Percentiles rank a stretch among this genome's conserved stretches.
Conservation (phyloP, 2,797 vertebrate genomes). For the Hozukius guyotensis region DNA sequence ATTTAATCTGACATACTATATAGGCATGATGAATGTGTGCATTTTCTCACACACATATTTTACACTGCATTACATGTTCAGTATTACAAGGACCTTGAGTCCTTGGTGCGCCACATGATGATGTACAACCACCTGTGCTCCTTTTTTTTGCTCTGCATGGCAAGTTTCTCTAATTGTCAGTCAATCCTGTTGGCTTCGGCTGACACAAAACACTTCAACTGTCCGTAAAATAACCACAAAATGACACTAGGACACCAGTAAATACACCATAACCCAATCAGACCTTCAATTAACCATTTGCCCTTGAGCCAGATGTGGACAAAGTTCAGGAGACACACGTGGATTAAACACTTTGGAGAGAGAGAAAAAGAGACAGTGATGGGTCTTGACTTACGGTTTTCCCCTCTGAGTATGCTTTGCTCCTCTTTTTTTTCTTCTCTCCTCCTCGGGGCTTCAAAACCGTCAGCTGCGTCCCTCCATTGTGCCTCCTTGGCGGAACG, state of each 20-base stretch:
- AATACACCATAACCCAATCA: slow-evolving; percentile 18
- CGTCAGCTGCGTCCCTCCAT: slow-evolving; percentile 85
- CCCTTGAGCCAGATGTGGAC: slow-evolving; percentile 68
- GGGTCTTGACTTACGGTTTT: slow-evolving; percentile 71
- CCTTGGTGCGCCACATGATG: slow-evolving; percentile 27
- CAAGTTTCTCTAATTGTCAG: slow-evolving; percentile 37
- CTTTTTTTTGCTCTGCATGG: slow-evolving; percentile 17
- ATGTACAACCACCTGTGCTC: slow-evolving; percentile 57
- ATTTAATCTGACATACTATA: not conserved
- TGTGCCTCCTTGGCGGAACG: slow-evolving; percentile 63
- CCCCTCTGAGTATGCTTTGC: slow-evolving; percentile 45
- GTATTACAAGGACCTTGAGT: slow-evolving; percentile 45
- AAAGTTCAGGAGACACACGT: slow-evolving; percentile 54
- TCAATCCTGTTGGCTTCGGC: not conserved
- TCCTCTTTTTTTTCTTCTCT: slow-evolving; percentile 51
- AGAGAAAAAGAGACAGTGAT: slow-evolving; percentile 16
- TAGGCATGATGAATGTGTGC: not conserved
- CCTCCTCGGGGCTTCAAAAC: slow-evolving; percentile 65
- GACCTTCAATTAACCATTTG: slow-evolving; percentile 66
- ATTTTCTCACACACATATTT: not conserved
- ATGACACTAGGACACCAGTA: slow-evolving; percentile 3
- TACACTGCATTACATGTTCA: not conserved
- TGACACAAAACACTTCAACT: not conserved
- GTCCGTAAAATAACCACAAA: not conserved
- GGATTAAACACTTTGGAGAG: slow-evolving; percentile 12